A percentile compares a stretch with the other conserved stretches of the same genome.
Conservation (phyloP, 2,888 invertebrate species). For the Caenorhabditis japonica region DNA sequence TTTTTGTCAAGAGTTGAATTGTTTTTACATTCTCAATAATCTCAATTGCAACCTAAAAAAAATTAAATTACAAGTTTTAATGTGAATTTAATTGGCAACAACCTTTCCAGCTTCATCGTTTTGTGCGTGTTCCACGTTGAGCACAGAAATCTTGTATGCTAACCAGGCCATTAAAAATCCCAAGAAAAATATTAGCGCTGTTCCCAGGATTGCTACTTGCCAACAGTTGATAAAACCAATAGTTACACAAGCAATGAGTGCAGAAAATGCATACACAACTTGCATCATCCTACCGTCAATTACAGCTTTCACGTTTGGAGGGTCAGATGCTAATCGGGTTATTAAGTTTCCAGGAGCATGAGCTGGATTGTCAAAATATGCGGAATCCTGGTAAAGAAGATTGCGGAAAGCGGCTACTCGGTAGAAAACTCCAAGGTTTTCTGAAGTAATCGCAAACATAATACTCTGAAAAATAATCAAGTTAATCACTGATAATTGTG, state of each 20-base stretch:
- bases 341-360: constrained; percentile 78
- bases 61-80: not conserved
- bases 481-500: not conserved
- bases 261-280: constrained; percentile 77
- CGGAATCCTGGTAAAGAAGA: constrained; percentile 78
- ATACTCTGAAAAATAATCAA: constrained; percentile 39
- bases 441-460: constrained; percentile 60
- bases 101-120: constrained; percentile 80
- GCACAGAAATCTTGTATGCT: constrained; percentile 78
- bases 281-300: constrained; percentile 78
- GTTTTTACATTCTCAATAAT: constrained; percentile 79
- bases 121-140: constrained; percentile 47
- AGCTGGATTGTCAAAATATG: constrained; percentile 78
- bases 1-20: constrained; percentile 78
- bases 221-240: constrained; percentile 79
- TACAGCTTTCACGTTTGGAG: constrained; percentile 78
- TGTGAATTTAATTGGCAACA: too few relatives aligned
- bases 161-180: constrained; percentile 77
- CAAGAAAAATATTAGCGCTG: constrained; percentile 75
- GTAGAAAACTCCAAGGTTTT: constrained; percentile 66
- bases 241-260: constrained; percentile 77
- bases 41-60: constrained; percentile 77
- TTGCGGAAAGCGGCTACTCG: constrained; percentile 61
- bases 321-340: constrained; percentile 78
- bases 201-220: constrained; percentile 75